Evolutionary conservation across 2,113 vertebrate species (phyloP).

Genomic region (Callaeas wilsoni): DNA sequence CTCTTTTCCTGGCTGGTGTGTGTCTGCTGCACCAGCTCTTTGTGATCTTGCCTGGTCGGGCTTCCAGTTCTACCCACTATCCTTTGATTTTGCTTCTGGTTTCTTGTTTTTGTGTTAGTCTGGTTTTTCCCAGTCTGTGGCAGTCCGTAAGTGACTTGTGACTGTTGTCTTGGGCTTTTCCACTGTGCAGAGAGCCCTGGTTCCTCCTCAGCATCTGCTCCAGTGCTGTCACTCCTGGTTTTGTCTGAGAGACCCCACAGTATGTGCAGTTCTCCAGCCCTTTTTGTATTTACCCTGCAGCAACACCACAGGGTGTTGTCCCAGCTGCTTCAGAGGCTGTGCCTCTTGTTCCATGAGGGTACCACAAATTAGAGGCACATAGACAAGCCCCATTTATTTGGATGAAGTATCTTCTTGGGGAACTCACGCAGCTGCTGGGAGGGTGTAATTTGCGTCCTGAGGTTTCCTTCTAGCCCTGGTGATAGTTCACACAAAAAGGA

Average conservation of each 20-base stretch:
- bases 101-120: neutral
- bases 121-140: neutral
- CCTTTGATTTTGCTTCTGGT: neutral
- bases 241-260: neutral
- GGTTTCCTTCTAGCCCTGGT: neutral
- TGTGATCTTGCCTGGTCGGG: accelerated
- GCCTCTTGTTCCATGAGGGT: neutral
- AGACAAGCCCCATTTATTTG: neutral
- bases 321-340: neutral
- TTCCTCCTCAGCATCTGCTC: neutral
- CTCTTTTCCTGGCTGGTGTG: neutral
- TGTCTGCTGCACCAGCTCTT: neutral
- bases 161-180: neutral
- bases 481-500: neutral
- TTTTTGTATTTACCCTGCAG: neutral
- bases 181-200: neutral
- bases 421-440: neutral
- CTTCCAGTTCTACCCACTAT: neutral
- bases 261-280: neutral
- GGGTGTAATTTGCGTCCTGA: neutral
- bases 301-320: neutral
- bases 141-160: neutral
- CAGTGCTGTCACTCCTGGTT: accelerated
- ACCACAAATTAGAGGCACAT: neutral
- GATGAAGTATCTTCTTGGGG: neutral